Percentiles rank a stretch among this genome's conserved stretches.
Conservation (phyloP, 2,888 invertebrate genomes). For the Agrotis clavis region DNA sequence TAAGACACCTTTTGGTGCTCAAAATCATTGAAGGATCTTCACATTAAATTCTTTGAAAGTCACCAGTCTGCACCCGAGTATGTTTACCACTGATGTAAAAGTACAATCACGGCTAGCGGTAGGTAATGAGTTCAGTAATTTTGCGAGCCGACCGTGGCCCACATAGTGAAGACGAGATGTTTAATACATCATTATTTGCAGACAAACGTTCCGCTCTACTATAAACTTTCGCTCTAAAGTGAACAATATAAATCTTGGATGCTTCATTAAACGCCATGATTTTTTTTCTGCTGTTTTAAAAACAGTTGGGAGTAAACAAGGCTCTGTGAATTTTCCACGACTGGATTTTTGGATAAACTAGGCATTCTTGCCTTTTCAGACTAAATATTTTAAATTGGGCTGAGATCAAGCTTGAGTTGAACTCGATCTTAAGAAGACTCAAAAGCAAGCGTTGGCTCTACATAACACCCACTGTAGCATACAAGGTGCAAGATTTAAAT, state of each 20-base stretch:
- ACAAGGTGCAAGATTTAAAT: slow-evolving; percentile 1
- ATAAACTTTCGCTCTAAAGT: slow-evolving; percentile 60
- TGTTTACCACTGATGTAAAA: slow-evolving; percentile 56
- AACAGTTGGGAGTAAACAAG: background rate
- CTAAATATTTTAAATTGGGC: background rate
- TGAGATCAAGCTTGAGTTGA: background rate
- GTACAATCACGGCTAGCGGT: slow-evolving; percentile 51
- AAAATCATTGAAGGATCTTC: background rate
- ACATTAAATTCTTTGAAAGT: slow-evolving; percentile 17
- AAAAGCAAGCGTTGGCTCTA: background rate
- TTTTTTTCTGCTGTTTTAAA: slow-evolving; percentile 2
- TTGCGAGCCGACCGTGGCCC: slow-evolving; percentile 67
- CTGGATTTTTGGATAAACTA: background rate
- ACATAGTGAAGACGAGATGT: slow-evolving; percentile 62
- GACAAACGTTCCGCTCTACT: slow-evolving; percentile 53
- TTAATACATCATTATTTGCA: slow-evolving; percentile 70
- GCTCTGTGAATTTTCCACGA: slow-evolving; percentile 1
- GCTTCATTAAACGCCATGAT: slow-evolving; percentile 49
- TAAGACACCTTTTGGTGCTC: background rate
- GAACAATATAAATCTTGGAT: slow-evolving; percentile 47
- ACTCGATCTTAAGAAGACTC: too few species aligned
- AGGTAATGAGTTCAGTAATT: slow-evolving; percentile 64
- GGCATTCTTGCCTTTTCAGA: background rate
- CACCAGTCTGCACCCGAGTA: background rate
- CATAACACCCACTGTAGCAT: background rate